Conservation (phyloP, 2,113 vertebrate genomes). For the Anhinga rufa region DNA sequence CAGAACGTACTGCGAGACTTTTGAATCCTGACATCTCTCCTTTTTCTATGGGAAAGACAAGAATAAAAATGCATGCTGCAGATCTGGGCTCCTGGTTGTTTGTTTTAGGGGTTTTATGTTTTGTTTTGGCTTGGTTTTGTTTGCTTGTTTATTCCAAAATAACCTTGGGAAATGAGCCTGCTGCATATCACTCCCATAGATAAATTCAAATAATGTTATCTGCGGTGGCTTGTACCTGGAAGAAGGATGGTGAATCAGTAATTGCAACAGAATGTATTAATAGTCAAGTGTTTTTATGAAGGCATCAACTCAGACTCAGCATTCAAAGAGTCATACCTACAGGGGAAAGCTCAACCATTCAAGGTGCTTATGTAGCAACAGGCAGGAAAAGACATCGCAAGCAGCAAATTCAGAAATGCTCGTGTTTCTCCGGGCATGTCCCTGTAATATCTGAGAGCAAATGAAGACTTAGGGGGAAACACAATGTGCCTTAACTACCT, state of each 20-base stretch:
- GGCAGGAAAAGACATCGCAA: not conserved
- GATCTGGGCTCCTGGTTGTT: not conserved
- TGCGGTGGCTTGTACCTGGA: not conserved
- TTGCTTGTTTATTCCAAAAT: not conserved
- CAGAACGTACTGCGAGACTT: not conserved
- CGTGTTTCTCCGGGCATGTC: not conserved
- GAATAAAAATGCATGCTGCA: not conserved
- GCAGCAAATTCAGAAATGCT: not conserved
- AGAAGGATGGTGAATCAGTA: not conserved
- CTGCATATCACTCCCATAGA: not conserved
- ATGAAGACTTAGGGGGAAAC: not conserved
- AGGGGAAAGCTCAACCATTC: not conserved
- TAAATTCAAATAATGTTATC: not conserved
- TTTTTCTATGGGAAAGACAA: not conserved
- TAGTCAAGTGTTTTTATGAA: not conserved
- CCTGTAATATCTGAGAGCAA: not conserved
- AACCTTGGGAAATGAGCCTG: not conserved
- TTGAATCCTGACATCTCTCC: not conserved
- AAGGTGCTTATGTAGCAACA: not conserved
- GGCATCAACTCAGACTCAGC: not conserved
- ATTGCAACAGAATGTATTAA: not conserved
- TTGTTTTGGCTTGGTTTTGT: not conserved
- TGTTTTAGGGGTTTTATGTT: not conserved
- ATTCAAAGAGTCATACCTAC: accelerated
- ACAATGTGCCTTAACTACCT: not conserved